Conservation (phyloP, 2,888 invertebrate genomes). For the Hetaerina titia region DNA sequence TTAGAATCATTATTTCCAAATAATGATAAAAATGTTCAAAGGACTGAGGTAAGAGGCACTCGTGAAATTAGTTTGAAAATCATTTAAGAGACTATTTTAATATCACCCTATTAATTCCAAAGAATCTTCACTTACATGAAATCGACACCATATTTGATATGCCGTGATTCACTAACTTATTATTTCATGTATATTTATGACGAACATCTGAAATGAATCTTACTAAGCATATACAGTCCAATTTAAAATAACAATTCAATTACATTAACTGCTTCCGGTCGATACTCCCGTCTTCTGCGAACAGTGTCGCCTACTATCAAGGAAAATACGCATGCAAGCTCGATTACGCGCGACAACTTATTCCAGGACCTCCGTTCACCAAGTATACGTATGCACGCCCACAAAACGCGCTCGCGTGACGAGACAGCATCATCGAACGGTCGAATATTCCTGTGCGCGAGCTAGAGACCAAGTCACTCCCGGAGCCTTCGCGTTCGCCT, state of each 20-base stretch:
- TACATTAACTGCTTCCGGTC: neutral
- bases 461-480: neutral
- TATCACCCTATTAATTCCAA: no score
- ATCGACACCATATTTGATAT: no score
- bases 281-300: neutral
- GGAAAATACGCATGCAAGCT: neutral
- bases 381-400: neutral
- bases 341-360: conserved; percentile 13
- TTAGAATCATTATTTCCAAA: no score
- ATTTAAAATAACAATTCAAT: neutral
- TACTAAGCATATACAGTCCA: neutral
- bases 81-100: no score
- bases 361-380: neutral
- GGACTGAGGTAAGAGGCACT: no score
- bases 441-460: neutral
- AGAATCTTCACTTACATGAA: no score
- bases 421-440: neutral
- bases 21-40: no score
- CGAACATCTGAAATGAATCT: neutral
- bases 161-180: no score
- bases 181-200: neutral
- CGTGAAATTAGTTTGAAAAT: no score
- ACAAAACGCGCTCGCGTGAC: neutral
- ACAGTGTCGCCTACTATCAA: neutral
- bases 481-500: neutral